Base-by-base conservation (phyloP, 2,113 vertebrate genomes). In the Recurvirostra avosetta region DNA sequence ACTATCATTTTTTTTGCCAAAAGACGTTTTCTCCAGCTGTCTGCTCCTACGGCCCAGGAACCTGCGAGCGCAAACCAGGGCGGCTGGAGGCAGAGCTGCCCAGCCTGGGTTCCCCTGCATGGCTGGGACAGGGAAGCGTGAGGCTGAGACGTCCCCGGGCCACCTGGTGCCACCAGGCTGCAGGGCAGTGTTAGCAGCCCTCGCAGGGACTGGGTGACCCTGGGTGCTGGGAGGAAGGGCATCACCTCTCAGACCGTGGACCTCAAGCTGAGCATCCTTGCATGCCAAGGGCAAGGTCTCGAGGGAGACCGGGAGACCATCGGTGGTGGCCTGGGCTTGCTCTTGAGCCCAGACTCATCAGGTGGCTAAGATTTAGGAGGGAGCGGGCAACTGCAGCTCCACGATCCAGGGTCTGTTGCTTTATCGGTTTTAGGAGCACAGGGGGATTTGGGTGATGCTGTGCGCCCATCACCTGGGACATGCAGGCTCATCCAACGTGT, bases 391-490 rank as follows among this genome's bases (percentile, higher is more conserved):
- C 18, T 12, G 16, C 27, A 15, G 34, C 26, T 6, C 19, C 26
- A 0, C 0, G 19, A 40, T 1, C 5, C 0, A 3, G 6, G 53
- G 6, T 47, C 58, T 34, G 26, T 12, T 47, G 17, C n/a, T 32
- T 43, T 5, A 2, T 12, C 1, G 23, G 8, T 32, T 70, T 43
- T 30, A 74, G 40, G 26, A 17, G 12, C 12, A 3, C 7, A 2
- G 11, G 3, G 27, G 40, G 6, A 8, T 40, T 9, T 9, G 72
- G 11, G 36, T 1, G 36, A 17, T 15, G 47, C 5, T 12, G 43
- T 2, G 22, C 9, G 4, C 20, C 43, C 40, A 15, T 6, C 30
- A 1, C 3, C 22, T 10, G 75, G 25, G 19, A 23, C 8, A 10
- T 53, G 56, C 5, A 7, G 38, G 22, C 5, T 56, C 56, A 5